Evolutionary conservation across 2,888 invertebrate genomes (phyloP).

Genomic region (Cacoxenus indagator): DNA sequence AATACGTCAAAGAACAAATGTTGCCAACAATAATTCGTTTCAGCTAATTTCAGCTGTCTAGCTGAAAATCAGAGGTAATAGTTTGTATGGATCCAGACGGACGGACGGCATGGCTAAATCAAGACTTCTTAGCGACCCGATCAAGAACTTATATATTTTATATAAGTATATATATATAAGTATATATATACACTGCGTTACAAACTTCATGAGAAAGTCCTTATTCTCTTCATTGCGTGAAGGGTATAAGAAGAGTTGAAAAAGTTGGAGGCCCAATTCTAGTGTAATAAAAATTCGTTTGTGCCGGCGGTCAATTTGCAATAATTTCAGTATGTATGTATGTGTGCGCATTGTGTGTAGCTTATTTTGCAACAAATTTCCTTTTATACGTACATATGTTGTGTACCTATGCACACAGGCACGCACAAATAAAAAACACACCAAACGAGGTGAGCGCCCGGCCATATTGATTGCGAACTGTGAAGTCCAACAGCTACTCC

Average conservation of each 20-base stretch:
- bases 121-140: no score
- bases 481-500: background rate
- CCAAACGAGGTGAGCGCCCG: background rate
- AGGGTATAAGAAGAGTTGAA: background rate
- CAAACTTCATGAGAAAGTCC: no score
- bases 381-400: conserved; percentile 25
- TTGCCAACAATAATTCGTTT: no score
- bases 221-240: no score
- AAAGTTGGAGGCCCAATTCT: background rate
- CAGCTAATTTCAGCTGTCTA: no score
- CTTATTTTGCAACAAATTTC: conserved; percentile 42
- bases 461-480: conserved; percentile 38
- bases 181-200: no score
- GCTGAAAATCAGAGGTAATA: no score
- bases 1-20: no score
- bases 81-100: no score
- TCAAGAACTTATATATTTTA: no score
- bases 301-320: conserved; percentile 43
- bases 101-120: no score
- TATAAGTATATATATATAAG: no score
- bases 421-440: conserved; percentile 17
- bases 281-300: background rate
- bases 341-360: background rate
- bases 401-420: conserved; percentile 16
- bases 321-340: conserved; percentile 38